Conservation (phyloP, 2,113 vertebrate species). For the Papio anubis region DNA sequence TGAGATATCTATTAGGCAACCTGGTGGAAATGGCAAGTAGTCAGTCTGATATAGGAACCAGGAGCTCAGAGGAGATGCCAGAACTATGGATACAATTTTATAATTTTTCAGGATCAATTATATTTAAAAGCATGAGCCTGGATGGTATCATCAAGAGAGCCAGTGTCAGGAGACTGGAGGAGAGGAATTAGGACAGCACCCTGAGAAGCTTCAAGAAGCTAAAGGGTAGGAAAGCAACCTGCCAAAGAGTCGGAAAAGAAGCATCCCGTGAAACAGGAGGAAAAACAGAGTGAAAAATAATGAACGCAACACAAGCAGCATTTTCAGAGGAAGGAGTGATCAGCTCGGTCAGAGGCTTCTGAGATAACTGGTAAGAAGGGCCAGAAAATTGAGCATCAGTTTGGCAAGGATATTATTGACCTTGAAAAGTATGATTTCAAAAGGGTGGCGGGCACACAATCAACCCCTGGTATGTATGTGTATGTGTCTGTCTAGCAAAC, state of each 20-base stretch:
- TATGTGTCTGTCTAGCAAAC: not conserved
- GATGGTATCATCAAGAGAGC: not conserved
- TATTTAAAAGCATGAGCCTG: not conserved
- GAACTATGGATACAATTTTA: not conserved
- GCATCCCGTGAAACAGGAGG: not conserved
- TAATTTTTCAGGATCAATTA: not conserved
- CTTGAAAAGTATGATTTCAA: not conserved
- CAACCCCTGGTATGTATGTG: not conserved
- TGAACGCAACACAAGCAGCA: not conserved
- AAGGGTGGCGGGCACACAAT: not conserved
- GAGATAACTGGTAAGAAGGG: too few relatives aligned
- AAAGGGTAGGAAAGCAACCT: not conserved
- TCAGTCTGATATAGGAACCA: not conserved
- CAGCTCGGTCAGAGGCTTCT: not conserved
- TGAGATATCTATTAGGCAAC: not conserved
- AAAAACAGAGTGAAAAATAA: not conserved
- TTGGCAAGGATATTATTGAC: not conserved
- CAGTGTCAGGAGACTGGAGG: not conserved
- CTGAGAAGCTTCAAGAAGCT: not conserved
- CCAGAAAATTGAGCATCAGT: not conserved
- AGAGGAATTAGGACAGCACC: not conserved
- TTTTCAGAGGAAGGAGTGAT: not conserved
- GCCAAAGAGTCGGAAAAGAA: not conserved
- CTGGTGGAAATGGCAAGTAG: not conserved
- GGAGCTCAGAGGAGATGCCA: not conserved